Evolutionary conservation across 2,888 invertebrate genomes (phyloP).

Genomic region (Spilarctia lutea): DNA sequence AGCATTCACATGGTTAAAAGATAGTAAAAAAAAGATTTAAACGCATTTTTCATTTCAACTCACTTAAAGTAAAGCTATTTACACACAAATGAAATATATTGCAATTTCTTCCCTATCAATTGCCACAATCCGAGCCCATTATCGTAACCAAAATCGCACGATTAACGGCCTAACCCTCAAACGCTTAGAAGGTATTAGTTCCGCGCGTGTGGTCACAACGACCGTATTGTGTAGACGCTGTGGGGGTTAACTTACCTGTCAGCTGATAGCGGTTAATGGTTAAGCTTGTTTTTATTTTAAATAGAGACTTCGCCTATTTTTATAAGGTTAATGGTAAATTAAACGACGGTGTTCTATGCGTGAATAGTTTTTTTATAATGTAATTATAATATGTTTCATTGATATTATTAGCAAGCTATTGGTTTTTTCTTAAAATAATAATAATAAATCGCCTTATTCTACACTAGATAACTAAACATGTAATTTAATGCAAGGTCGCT

Average conservation of each 20-base stretch:
- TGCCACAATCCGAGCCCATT: constrained; percentile 46
- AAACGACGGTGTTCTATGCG: neutral
- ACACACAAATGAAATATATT: constrained; percentile 21
- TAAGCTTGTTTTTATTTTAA: constrained; percentile 36
- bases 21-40: neutral
- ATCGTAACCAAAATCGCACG: constrained; percentile 65
- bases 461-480: too few relatives aligned
- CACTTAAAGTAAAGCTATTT: neutral
- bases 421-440: neutral
- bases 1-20: neutral
- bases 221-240: constrained; percentile 61
- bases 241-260: constrained; percentile 61
- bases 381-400: neutral
- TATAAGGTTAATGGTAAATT: neutral
- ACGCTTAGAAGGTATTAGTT: constrained; percentile 73
- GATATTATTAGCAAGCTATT: neutral
- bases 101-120: constrained; percentile 25
- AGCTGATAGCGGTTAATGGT: constrained; percentile 57
- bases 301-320: constrained; percentile 7
- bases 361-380: neutral
- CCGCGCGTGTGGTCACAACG: constrained; percentile 75
- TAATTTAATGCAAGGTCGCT: too few relatives aligned
- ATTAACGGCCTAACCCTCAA: constrained; percentile 69
- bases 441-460: too few relatives aligned
- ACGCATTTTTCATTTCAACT: neutral